Conservation (phyloP, 2,797 vertebrate species). For the Phataginus tricuspis region DNA sequence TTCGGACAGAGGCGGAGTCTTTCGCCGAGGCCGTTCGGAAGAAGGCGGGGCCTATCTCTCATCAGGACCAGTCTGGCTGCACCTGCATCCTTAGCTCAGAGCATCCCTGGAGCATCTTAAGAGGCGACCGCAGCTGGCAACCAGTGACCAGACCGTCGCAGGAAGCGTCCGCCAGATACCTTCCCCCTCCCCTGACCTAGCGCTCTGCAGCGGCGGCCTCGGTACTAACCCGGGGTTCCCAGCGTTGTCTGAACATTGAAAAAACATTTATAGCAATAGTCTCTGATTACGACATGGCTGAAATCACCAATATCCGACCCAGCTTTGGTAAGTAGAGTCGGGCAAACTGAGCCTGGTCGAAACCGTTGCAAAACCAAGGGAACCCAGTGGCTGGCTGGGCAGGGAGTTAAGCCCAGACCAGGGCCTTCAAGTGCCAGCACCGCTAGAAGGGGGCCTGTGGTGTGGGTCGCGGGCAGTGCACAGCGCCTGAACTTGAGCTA, state of each 20-base stretch:
- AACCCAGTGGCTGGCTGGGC: background rate
- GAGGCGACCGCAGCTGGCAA: constrained; percentile 60
- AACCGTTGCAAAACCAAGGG: background rate
- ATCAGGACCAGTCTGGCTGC: constrained; percentile 83
- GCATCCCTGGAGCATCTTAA: constrained; percentile 82
- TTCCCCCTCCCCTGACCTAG: constrained; percentile 11
- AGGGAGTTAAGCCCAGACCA: background rate
- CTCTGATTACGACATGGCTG: constrained; percentile 84
- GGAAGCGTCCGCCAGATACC: constrained; percentile 53
- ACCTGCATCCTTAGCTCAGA: constrained; percentile 83
- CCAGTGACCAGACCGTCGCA: constrained; percentile 60
- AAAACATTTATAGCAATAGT: constrained; percentile 53
- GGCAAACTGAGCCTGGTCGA: constrained; percentile 12
- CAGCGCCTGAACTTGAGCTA: background rate
- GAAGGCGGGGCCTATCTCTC: constrained; percentile 82
- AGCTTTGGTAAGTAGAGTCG: constrained; percentile 84
- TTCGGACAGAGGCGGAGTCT: constrained; percentile 70
- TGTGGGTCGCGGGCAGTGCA: background rate
- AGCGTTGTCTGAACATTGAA: constrained; percentile 31
- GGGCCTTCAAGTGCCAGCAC: background rate
- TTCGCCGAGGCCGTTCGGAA: constrained; percentile 71
- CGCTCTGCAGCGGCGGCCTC: constrained; percentile 39
- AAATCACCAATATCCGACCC: constrained; percentile 87
- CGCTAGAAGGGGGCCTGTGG: background rate
- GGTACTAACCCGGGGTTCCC: constrained; percentile 10